A percentile compares a stretch with the other conserved stretches of the same genome.
These are phyloP conservation scores for Saccopteryx leptura DNA, from an alignment of 2,113 vertebrate genomes.

Conservation along the genomic window DNA sequence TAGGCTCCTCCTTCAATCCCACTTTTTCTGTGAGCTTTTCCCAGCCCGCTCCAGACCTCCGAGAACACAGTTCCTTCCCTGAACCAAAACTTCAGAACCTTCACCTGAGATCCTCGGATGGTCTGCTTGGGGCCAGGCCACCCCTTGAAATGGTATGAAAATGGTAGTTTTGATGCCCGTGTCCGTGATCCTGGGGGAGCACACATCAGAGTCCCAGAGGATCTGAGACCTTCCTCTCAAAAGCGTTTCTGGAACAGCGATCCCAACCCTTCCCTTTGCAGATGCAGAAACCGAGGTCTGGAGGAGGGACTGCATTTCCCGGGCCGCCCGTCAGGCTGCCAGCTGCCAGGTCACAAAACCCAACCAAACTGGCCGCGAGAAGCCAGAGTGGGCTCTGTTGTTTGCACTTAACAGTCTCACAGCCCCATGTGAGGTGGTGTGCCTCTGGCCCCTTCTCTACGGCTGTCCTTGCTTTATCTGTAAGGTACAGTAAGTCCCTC, in stretches of 20 bases:
- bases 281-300: background rate
- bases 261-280: background rate
- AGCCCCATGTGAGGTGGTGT: background rate
- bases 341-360: background rate
- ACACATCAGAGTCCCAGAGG: background rate
- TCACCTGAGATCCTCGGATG: background rate
- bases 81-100: background rate
- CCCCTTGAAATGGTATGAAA: background rate
- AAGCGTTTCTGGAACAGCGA: background rate
- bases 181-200: background rate
- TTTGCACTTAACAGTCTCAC: background rate
- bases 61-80: background rate
- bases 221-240: background rate
- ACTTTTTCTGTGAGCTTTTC: background rate
- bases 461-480: background rate
- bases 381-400: background rate
- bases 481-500: background rate
- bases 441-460: background rate
- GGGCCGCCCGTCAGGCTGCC: background rate
- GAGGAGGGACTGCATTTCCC: fast-evolving
- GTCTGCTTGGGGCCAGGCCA: background rate
- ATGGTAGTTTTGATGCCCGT: background rate
- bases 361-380: background rate
- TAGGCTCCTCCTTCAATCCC: background rate
- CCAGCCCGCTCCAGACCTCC: background rate